Conservation (phyloP, 2,888 invertebrate species). For the Torymus aiolomorphi region DNA sequence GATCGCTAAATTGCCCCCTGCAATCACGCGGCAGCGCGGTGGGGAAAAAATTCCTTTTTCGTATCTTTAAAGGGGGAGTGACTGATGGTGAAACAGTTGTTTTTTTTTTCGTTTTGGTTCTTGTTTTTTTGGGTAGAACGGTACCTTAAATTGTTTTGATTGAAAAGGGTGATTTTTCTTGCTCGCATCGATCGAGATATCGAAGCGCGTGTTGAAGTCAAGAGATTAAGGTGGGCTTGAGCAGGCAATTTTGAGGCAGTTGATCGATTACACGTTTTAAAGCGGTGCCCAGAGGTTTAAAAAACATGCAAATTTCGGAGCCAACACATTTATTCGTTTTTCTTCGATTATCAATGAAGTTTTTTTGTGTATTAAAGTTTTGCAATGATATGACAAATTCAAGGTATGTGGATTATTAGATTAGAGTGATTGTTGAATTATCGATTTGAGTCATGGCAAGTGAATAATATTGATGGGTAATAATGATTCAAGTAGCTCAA, state of each 20-base stretch:
- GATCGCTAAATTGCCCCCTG: constrained; percentile 43
- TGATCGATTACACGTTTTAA: too few species aligned
- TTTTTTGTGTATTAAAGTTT: not conserved
- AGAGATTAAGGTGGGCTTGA: too few species aligned
- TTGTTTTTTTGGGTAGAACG: not conserved
- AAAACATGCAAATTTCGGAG: too few species aligned
- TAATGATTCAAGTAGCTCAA: constrained; percentile 39
- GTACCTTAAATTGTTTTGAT: constrained; percentile 24
- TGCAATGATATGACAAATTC: constrained; percentile 8
- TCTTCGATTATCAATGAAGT: too few species aligned
- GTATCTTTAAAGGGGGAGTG: not conserved
- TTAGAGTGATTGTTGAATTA: constrained; percentile 31
- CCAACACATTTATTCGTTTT: too few species aligned
- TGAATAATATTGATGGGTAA: constrained; percentile 37
- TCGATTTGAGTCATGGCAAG: constrained; percentile 33
- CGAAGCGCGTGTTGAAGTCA: not conserved
- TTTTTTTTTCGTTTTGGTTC: not conserved
- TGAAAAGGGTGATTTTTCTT: constrained; percentile 23
- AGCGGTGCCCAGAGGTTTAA: too few species aligned
- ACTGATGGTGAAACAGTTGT: not conserved
- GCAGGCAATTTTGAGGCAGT: too few species aligned
- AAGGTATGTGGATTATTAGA: constrained; percentile 24
- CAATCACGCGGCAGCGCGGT: not conserved
- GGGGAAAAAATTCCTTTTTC: constrained; percentile 44
- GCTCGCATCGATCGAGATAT: not conserved